Evolutionary conservation across 2,888 invertebrate genomes (phyloP), one percentile per base, ranked within the genome.

Genomic region (Philaethria dido): DNA sequence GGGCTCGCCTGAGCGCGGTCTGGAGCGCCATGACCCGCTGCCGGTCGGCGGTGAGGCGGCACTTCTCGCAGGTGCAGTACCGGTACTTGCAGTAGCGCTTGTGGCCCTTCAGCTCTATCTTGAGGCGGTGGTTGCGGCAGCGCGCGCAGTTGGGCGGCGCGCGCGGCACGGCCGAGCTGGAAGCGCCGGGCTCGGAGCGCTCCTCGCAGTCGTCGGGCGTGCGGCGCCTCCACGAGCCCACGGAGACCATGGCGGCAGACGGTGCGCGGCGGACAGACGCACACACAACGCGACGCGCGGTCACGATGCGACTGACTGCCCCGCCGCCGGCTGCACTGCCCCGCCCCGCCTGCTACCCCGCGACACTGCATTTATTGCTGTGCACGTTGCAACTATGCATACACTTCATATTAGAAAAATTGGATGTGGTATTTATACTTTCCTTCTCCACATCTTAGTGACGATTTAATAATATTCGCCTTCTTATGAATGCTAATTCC

Each of bases 121-220:
- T 97, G 80, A 97, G 93, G n/a, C 96, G 95, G 88, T 98, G 98
- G 93, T 98, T 98, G 69, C 97, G 94, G 87, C 98, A 98, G 33
- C 98, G 95, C 52, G 98, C 98, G 87, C 98, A 98, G 89, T 97
- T 98, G 18, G 98, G 98, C 8, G 97, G 97, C 71, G 97, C 97
- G 68, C 97, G 94, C 16, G 96, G 95, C 55, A 94, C 93, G 66
- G 92, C 87, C 64, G 95, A 94, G 84, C 94, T 89, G 79, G 89
- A 89, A 69, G 92, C 88, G 73, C 92, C 92, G 8, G 89, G 89
- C 50, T 92, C 92, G 68, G 89, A 91, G 74, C 90, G 89, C 69
- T 92, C 89, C 73, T 92, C 90, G 82, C 90, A 89, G 72, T 90
- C 89, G 79, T 90, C 91, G 82, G 88, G 82, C 76, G 88, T 84